These are phyloP conservation scores for Aleiodes testaceus DNA, from an alignment of 2,888 invertebrate genomes.

Conservation along the genomic window DNA sequence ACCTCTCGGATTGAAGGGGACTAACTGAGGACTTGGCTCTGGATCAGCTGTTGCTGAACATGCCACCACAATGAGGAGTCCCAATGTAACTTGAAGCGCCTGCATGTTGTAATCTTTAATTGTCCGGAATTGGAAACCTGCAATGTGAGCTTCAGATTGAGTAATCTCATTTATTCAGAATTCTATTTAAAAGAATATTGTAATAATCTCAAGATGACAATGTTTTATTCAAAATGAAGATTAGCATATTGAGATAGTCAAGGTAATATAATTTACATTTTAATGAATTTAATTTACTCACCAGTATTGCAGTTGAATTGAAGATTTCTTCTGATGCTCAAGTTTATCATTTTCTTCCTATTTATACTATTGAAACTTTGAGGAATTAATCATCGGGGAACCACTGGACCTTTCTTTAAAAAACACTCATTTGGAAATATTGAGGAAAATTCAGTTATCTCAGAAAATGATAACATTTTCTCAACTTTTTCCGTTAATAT, in stretches of 20 bases:
- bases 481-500: neutral
- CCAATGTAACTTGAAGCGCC: neutral
- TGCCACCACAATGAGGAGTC: neutral
- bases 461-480: neutral
- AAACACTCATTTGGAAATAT: too few relatives aligned
- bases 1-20: neutral
- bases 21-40: neutral
- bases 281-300: slow-evolving; percentile 6
- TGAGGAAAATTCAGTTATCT: neutral
- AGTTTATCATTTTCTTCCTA: neutral
- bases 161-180: neutral
- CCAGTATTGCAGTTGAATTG: neutral
- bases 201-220: neutral
- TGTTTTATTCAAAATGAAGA: neutral
- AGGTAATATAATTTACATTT: neutral
- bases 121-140: neutral
- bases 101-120: neutral
- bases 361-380: neutral
- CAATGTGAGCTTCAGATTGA: neutral
- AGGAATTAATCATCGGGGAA: neutral
- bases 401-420: neutral
- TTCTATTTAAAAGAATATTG: neutral
- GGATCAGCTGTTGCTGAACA: slow-evolving; percentile 12
- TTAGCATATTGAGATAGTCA: neutral
- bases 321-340: neutral